phyloP scores from a whole-genome alignment of 2,113 vertebrate genomes.

The Elanus axillaris region DNA sequence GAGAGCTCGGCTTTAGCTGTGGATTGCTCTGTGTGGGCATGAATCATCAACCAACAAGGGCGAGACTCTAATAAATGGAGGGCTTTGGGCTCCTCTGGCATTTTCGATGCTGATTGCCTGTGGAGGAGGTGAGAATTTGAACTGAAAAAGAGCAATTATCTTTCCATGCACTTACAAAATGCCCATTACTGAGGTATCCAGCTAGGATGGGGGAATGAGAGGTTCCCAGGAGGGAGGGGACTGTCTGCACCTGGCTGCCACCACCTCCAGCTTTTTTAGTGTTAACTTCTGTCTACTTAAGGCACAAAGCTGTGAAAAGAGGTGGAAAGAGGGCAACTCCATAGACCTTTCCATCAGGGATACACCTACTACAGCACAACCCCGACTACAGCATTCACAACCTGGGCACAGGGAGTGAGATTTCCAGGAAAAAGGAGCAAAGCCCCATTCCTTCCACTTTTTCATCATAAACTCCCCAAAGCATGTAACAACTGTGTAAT shows the following conservation, averaged over 20 bases:
- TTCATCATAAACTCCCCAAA: not conserved
- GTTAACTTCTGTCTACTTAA: not conserved
- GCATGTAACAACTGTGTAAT: not conserved
- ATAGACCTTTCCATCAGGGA: not conserved
- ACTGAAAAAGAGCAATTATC: conserved; percentile 15
- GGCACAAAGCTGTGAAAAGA: not conserved
- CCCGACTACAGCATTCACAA: not conserved
- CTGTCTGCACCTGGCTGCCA: not conserved
- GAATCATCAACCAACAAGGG: not conserved
- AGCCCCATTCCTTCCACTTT: not conserved
- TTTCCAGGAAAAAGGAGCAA: not conserved
- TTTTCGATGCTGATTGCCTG: conserved; percentile 31
- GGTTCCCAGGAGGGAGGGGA: not conserved
- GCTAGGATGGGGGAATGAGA: not conserved
- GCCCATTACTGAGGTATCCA: conserved; percentile 51
- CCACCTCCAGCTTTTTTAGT: not conserved
- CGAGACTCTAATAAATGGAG: not conserved
- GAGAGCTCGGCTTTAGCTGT: not conserved
- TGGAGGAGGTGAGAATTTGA: conserved; percentile 51
- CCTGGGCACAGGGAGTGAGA: not conserved
- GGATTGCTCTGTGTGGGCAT: not conserved
- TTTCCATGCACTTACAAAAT: not conserved
- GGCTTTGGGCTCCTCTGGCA: not conserved
- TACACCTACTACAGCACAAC: fast-evolving
- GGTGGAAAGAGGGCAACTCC: not conserved